These are phyloP conservation scores for Sitta europaea DNA, from an alignment of 2,113 vertebrate genomes.

Conservation along the genomic window DNA sequence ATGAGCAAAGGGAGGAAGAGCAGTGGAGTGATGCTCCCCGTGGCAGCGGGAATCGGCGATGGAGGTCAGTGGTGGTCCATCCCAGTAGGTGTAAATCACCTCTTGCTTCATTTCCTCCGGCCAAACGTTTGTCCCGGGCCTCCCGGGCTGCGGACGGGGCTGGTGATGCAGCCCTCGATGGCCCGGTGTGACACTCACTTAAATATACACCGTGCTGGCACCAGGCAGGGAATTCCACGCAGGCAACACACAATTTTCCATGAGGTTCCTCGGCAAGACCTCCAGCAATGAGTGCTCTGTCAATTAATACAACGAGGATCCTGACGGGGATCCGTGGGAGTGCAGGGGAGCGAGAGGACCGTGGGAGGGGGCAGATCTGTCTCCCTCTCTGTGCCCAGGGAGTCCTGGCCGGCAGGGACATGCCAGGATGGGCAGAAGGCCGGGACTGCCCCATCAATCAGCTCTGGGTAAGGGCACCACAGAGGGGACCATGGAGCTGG, in stretches of 20 bases:
- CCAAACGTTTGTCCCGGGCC: background rate
- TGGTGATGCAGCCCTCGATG: background rate
- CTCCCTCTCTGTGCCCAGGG: too few relatives aligned
- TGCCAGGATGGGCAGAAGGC: background rate
- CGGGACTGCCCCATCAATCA: background rate
- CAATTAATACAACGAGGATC: background rate
- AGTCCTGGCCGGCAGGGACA: background rate
- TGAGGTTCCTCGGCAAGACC: background rate
- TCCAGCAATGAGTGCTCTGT: background rate
- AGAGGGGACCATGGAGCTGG: background rate
- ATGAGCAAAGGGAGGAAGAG: background rate
- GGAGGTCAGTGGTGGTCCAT: background rate
- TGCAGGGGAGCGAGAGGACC: rapidly evolving
- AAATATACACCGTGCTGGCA: background rate
- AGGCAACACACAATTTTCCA: background rate
- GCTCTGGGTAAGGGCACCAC: too few relatives aligned
- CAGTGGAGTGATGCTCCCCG: background rate
- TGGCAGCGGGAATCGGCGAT: background rate
- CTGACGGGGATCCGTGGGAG: background rate
- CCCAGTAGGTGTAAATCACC: background rate
- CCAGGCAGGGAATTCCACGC: background rate
- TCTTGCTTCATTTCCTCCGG: background rate
- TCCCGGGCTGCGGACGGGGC: background rate
- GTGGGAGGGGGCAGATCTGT: rapidly evolving
- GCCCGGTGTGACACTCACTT: background rate